Base-by-base conservation (phyloP, 2,888 invertebrate genomes). In the Aquatica leii region DNA sequence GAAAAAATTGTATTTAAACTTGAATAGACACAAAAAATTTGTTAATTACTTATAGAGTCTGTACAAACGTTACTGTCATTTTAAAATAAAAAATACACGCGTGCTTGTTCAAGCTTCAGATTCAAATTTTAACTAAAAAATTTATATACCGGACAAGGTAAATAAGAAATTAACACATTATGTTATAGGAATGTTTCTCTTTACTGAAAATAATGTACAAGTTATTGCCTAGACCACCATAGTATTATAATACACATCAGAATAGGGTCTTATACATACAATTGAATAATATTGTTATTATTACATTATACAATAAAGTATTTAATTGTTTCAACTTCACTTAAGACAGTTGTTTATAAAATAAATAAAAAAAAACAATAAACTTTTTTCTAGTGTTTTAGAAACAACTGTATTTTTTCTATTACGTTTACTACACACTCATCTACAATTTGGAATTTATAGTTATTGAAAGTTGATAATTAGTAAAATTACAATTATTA, bases 131-230 rank as follows among this genome's bases (percentile, higher is more conserved):
- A n/a, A n/a, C n/a, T n/a, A n/a, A n/a, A n/a, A n/a, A n/a, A n/a
- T n/a, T n/a, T n/a, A n/a, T n/a, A n/a, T n/a, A n/a, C n/a, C n/a
- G n/a, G n/a, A n/a, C n/a, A n/a, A n/a, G n/a, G n/a, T n/a, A n/a
- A n/a, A n/a, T n/a, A n/a, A n/a, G n/a, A n/a, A n/a, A n/a, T n/a
- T n/a, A n/a, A n/a, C n/a, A n/a, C n/a, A n/a, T n/a, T n/a, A n/a
- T n/a, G n/a, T n/a, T n/a, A 69, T 81, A 82, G 74, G 81, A 81
- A 81, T 81, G 75, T 73, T 80, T 81, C 81, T 82, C 81, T 82
- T 82, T 82, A 82, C 82, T 82, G 82, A 83, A 83, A 83, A 83
- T 83, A 83, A 82, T 82, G 81, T 83, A 82, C 82, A 82, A 78
- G 78, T 78, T 83, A 82, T 83, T 83, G 82, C 82, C 83, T 82